Conservation (phyloP, 2,113 vertebrate genomes). For the Corythornis madagascariensis region DNA sequence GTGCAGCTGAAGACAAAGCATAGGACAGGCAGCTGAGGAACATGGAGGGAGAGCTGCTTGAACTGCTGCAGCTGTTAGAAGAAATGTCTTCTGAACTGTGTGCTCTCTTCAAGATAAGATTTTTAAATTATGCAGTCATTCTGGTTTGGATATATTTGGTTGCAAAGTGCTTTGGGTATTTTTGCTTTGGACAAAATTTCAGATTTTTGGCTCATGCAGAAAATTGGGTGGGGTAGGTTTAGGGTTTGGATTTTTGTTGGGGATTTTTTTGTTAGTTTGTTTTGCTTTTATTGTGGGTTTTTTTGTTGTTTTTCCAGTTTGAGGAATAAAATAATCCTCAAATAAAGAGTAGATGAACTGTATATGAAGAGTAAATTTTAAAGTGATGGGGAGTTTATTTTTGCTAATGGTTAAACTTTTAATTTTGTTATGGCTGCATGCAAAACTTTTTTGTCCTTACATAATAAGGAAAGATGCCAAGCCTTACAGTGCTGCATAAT, state of each 20-base stretch:
- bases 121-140: background rate
- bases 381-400: background rate
- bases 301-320: background rate
- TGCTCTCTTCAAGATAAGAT: background rate
- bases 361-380: background rate
- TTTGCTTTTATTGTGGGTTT: too few species aligned
- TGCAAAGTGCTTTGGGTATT: background rate
- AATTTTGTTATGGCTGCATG: background rate
- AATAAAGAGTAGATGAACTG: background rate
- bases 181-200: background rate
- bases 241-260: background rate
- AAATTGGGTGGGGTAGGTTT: background rate
- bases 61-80: background rate
- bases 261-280: too few species aligned
- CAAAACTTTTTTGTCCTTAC: background rate
- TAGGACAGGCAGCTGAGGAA: accelerated
- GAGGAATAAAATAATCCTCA: background rate
- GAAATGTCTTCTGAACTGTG: background rate
- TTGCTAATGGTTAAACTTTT: background rate
- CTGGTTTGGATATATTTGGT: background rate
- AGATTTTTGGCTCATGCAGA: background rate
- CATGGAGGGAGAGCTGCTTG: background rate
- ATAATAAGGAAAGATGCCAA: background rate
- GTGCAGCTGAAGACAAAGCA: background rate
- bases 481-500: background rate